phyloP scores from a whole-genome alignment of 2,113 vertebrate species.

The Caretta caretta region DNA sequence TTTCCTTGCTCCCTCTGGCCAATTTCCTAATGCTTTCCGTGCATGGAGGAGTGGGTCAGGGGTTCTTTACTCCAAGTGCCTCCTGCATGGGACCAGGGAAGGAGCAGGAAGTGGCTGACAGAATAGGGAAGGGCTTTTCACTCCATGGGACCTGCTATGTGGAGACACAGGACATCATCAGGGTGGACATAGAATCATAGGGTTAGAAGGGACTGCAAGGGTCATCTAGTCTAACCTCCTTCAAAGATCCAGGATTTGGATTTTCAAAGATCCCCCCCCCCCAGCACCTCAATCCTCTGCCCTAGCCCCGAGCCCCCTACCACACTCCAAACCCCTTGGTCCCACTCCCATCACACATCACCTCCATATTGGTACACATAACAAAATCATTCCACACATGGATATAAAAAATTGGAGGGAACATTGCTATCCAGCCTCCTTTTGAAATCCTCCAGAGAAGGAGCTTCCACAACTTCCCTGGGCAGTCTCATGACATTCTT shows the following conservation, averaged over 20 bases:
- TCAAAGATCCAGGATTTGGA: not conserved
- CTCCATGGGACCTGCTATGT: not conserved
- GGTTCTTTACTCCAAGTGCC: not conserved
- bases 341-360: no score
- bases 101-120: not conserved
- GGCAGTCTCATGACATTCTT: not conserved
- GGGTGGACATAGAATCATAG: not conserved
- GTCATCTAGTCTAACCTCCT: not conserved
- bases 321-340: no score
- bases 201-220: not conserved
- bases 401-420: no score
- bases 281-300: no score
- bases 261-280: no score
- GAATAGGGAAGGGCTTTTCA: not conserved
- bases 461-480: not conserved
- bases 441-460: not conserved
- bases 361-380: no score
- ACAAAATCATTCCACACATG: no score
- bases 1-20: not conserved
- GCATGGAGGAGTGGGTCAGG: fast-evolving
- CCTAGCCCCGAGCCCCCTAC: no score
- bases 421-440: not conserved
- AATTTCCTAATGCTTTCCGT: not conserved
- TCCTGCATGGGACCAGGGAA: not conserved
- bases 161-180: not conserved